Evolutionary conservation across 2,888 invertebrate species (phyloP).

Genomic region (Drosophila birchii): DNA sequence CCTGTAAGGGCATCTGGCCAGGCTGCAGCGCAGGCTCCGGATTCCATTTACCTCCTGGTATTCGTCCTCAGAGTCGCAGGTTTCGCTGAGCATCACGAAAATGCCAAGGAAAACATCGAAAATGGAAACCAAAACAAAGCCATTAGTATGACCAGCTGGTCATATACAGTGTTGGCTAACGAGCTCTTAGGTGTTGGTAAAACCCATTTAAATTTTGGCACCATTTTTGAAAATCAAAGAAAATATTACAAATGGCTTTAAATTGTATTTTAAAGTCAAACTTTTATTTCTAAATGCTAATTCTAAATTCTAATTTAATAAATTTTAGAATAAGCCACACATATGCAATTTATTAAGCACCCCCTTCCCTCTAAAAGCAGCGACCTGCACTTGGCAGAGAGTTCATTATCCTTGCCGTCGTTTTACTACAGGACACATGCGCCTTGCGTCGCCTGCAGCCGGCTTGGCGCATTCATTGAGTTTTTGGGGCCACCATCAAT

Average conservation of each 20-base stretch:
- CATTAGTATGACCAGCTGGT: background rate
- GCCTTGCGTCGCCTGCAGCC: conserved; percentile 53
- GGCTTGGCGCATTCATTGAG: conserved; percentile 59
- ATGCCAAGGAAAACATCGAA: background rate
- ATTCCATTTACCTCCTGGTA: background rate
- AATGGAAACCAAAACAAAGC: conserved; percentile 3
- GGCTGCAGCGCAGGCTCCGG: conserved; percentile 10
- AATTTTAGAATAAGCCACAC: background rate
- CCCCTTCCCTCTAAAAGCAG: background rate
- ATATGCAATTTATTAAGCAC: background rate
- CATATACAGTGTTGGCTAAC: background rate
- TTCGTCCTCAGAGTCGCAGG: background rate
- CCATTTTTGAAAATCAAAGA: background rate
- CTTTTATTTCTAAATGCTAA: too few species aligned
- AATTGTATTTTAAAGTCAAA: background rate
- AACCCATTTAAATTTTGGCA: background rate
- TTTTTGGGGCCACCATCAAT: conserved; percentile 61
- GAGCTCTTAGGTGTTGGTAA: background rate
- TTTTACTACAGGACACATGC: conserved; percentile 72
- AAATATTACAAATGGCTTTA: background rate
- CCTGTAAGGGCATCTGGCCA: conserved; percentile 20
- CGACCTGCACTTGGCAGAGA: conserved; percentile 29
- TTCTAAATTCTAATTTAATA: background rate
- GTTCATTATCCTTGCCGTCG: conserved; percentile 61
- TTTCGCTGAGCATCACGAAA: conserved; percentile 4